A percentile compares a stretch with the other conserved stretches of the same genome.
These are phyloP conservation scores for Stigmatopora argus DNA, from an alignment of 2,113 vertebrate species.

Conservation along the genomic window DNA sequence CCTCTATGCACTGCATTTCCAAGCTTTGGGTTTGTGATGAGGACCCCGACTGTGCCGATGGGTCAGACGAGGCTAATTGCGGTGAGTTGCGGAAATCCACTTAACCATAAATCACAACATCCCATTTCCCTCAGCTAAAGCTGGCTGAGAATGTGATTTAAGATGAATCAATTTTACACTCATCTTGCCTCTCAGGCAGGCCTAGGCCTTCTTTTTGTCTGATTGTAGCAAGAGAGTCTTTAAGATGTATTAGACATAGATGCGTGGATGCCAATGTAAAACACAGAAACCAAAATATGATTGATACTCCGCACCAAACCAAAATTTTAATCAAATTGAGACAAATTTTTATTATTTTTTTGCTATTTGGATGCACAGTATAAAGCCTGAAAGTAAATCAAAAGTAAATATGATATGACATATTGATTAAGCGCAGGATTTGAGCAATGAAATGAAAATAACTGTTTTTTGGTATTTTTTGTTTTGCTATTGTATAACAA, in stretches of 20 bases:
- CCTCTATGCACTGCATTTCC: slow-evolving; percentile 96
- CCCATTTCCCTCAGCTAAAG: slow-evolving; percentile 18
- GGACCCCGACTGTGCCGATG: slow-evolving; percentile 94
- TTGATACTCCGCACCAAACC: slow-evolving; percentile 32
- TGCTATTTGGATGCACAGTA: no score
- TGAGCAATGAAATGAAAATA: background rate
- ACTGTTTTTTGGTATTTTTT: background rate
- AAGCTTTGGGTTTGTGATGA: slow-evolving; percentile 98
- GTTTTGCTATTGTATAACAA: background rate
- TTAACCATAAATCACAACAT: slow-evolving; percentile 45
- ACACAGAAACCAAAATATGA: slow-evolving; percentile 26
- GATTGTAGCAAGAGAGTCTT: background rate
- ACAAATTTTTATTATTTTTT: no score
- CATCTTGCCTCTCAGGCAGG: slow-evolving; percentile 17
- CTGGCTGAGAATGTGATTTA: slow-evolving; percentile 31
- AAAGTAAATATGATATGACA: no score
- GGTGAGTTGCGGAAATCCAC: slow-evolving; percentile 75
- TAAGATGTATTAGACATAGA: slow-evolving; percentile 12
- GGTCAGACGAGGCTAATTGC: slow-evolving; percentile 93
- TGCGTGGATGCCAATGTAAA: background rate
- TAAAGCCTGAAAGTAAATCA: no score
- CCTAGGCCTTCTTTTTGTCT: slow-evolving; percentile 9
- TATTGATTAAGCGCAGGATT: no score
- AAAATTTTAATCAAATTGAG: no score
- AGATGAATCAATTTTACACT: slow-evolving; percentile 45